Percentiles rank a stretch among this genome's conserved stretches.
Evolutionary conservation across 2,888 invertebrate genomes (phyloP).

Genomic region (Patella ulyssiponensis): DNA sequence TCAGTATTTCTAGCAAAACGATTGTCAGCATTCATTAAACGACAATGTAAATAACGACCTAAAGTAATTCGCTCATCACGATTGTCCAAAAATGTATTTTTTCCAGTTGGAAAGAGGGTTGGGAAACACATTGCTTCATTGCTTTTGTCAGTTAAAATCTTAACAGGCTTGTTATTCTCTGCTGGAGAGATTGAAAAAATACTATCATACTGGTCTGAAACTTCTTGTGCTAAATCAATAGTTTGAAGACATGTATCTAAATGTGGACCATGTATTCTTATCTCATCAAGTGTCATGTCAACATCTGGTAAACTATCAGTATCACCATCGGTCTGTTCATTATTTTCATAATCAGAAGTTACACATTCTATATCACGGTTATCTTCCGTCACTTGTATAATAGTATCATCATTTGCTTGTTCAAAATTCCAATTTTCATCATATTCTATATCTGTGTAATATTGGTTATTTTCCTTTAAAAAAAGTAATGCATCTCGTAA

Average conservation of each 20-base stretch:
- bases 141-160: constrained; percentile 17
- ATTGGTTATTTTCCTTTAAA: background rate
- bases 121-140: constrained; percentile 33
- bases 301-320: no score
- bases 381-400: background rate
- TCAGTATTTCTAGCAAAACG: constrained; percentile 26
- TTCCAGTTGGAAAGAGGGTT: constrained; percentile 24
- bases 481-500: background rate
- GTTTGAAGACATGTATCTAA: constrained; percentile 18
- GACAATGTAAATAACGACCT: constrained; percentile 22
- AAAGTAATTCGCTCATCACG: constrained; percentile 15
- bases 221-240: constrained; percentile 26
- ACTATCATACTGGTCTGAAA: constrained; percentile 23
- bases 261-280: no score
- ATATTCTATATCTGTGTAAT: background rate
- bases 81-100: constrained; percentile 10
- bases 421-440: background rate
- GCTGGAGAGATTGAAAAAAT: constrained; percentile 31
- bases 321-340: no score
- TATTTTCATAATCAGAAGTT: no score
- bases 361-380: no score
- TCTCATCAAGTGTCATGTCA: no score
- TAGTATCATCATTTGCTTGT: background rate
- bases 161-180: constrained; percentile 10
- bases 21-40: constrained; percentile 23